Base-by-base conservation (phyloP, 2,113 vertebrate genomes). In the Sula dactylatra region DNA sequence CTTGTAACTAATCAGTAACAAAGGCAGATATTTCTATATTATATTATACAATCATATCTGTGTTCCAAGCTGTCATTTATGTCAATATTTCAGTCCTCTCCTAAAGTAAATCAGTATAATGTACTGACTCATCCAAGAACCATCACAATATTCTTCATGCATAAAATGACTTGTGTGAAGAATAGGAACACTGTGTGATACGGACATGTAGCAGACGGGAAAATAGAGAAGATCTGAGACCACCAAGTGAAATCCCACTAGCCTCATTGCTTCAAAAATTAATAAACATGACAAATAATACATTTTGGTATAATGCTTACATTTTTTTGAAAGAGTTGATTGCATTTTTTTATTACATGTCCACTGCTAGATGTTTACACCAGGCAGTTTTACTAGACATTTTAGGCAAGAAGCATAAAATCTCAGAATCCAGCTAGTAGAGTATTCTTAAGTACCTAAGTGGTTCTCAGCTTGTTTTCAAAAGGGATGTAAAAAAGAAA, bases 101-200 rank as follows among this genome's bases (percentile, higher is more conserved):
- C 84, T 77, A 62, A 94, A 94, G 65, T 79, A 44, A 47, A 84
- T 73, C 8, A 26, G 7, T 82, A 36, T 38, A 73, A 72, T 69
- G 31, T 62, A 65, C 31, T 44, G 74, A 93, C 54, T 93, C 52
- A 76, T 94, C 80, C 88, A 91, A 73, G 79, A 89, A 77, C 40
- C 64, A 59, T 90, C 73, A 32, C 45, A 82, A n/a, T 90, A 47
- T 88, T 85, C 58, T 81, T 92, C 82, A 94, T 90, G 91, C 71
- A 15, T 92, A 84, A 97, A 97, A 94, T 91, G 20, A 79, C 56
- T 93, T 67, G 34, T 16, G 13, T 67, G 88, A 96, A 97, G 93
- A 96, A 61, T 67, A 94, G 93, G 47, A 88, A 84, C 42, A 82
- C 47, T 95, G 40, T 93, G 47, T 66, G 65, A 87, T 86, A 69